Evolutionary conservation across 2,113 vertebrate species (phyloP), one percentile per base, ranked within the genome.

Genomic region (Mastomys natalensis): DNA sequence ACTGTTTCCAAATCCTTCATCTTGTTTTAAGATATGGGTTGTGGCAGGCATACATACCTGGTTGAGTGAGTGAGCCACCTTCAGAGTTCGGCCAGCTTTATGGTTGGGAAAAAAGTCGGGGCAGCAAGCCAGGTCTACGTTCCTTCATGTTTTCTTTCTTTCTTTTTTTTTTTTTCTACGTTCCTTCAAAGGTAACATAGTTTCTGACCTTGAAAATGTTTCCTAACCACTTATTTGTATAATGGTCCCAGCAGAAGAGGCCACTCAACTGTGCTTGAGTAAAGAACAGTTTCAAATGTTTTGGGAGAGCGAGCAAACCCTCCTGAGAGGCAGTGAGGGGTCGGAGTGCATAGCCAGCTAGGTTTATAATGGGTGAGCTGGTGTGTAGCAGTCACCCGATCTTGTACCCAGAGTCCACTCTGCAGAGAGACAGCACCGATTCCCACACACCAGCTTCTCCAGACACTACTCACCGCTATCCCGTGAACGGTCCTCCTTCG

Each of bases 401-500:
- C 48, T 51, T 2, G 48, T 7, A 31, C 26, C 82, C 60, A 45
- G 73, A 58, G 1, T 4, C 7, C 55, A 19, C 34, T 85, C 92
- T 37, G 68, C 92, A 53, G 43, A 45, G 48, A 34, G 13, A n/a
- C 17, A 72, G 86, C 55, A 64, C 81, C 6, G 26, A 48, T n/a
- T 19, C 82, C 93, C 64, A 10, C 82, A 26, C 0, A 40, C 92
- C 91, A 1, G 73, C 90, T 3, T 43, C 73, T 72, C 88, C 89
- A 74, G 15, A 34, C 11, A 1, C 58, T 74, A 92, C 98, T 98
- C 97, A 98, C 98, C 98, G 84, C 97, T n/a, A 87, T 85, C 31
- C 97, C 97, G 77, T 99, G 99, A 0, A 98, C 91, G 34, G 99
- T 98, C 98, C 98, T 99, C 97, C 99, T 99, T 11, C 99, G 98